Evolutionary conservation across 2,113 vertebrate species (phyloP).

Genomic region (Nicator chloris): DNA sequence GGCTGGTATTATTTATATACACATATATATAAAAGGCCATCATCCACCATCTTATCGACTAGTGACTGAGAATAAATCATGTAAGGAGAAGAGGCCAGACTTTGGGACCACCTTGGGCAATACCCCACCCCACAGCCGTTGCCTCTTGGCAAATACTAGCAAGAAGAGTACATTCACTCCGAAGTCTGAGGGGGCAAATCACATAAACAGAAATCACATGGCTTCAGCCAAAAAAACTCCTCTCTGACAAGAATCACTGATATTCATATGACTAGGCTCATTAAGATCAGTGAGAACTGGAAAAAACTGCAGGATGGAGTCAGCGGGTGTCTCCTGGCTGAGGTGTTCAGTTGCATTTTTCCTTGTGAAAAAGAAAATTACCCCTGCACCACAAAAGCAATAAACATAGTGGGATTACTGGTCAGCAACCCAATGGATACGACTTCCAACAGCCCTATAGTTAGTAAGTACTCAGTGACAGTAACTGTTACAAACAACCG

Average conservation of each 20-base stretch:
- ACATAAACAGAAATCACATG: background rate
- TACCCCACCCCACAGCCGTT: background rate
- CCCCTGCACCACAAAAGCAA: background rate
- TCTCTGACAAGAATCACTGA: background rate
- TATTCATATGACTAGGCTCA: background rate
- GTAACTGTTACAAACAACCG: background rate
- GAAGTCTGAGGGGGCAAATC: background rate
- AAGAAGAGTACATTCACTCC: background rate
- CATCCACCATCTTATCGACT: background rate
- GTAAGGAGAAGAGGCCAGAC: background rate
- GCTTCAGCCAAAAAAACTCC: background rate
- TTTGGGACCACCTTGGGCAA: background rate
- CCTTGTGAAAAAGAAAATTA: slow-evolving; percentile 24
- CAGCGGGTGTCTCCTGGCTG: background rate
- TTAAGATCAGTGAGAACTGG: background rate
- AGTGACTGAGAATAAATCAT: background rate
- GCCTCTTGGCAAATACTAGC: background rate
- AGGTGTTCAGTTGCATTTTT: background rate
- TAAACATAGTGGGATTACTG: background rate
- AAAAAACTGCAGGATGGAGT: slow-evolving; percentile 3
- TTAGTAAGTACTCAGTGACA: background rate
- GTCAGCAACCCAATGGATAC: background rate
- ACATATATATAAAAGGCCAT: background rate
- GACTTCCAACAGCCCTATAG: background rate
- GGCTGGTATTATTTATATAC: background rate